These are phyloP conservation scores for Lydus trimaculatus DNA, from an alignment of 2,888 invertebrate species.

Conservation along the genomic window DNA sequence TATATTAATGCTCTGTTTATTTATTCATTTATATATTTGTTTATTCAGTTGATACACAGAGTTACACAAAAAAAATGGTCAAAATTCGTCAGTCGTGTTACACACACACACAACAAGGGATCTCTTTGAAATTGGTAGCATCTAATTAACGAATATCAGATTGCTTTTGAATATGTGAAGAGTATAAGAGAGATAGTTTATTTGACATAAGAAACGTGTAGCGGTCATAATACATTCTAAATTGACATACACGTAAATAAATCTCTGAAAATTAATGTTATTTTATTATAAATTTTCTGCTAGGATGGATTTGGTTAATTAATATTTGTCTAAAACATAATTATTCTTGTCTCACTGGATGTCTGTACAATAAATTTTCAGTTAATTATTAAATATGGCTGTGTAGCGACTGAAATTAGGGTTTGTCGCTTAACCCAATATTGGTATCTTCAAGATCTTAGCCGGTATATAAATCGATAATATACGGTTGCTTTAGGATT, in stretches of 20 bases:
- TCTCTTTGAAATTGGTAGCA: slow-evolving; percentile 28
- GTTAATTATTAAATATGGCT: too few relatives aligned
- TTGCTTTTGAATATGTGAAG: not conserved
- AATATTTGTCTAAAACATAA: slow-evolving; percentile 17
- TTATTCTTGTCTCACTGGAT: not conserved
- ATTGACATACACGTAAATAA: not conserved
- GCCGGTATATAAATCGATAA: not conserved
- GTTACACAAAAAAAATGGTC: not conserved
- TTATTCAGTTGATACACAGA: not conserved
- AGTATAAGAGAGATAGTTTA: slow-evolving; percentile 29
- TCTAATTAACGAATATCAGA: slow-evolving; percentile 22
- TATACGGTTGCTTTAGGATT: not conserved
- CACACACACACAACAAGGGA: slow-evolving; percentile 1
- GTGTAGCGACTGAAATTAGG: not conserved
- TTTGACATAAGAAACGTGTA: slow-evolving; percentile 32
- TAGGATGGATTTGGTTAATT: slow-evolving; percentile 19
- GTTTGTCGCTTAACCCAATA: slow-evolving; percentile 18
- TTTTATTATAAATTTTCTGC: slow-evolving; percentile 22
- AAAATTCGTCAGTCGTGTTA: not conserved
- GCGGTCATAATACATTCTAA: slow-evolving; percentile 6
- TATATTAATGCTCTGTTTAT: not conserved
- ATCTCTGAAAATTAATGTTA: not conserved
- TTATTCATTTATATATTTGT: not conserved
- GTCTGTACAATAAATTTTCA: not conserved
- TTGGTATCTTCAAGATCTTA: slow-evolving; percentile 22